phyloP scores from a whole-genome alignment of 2,113 vertebrate species.

The Megaceryle torquata region DNA sequence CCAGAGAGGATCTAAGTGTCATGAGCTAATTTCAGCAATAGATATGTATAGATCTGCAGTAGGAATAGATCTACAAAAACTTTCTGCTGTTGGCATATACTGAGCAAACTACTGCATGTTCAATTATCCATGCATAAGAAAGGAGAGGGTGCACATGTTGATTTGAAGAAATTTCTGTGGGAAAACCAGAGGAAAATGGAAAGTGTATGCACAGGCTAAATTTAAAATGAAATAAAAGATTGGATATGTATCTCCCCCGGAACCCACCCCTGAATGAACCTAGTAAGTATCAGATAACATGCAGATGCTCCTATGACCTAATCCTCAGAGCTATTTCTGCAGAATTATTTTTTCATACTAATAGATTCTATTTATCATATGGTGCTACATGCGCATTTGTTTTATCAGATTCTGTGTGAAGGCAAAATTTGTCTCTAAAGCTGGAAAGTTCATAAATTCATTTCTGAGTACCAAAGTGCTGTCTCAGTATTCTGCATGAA shows the following conservation, averaged over 20 bases:
- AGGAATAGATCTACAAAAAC: background rate
- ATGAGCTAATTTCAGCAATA: background rate
- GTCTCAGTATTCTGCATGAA: background rate
- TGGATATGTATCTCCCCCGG: background rate
- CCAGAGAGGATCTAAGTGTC: background rate
- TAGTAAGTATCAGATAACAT: constrained; percentile 8
- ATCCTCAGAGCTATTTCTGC: constrained; percentile 26
- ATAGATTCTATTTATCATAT: constrained; percentile 55
- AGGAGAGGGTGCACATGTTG: background rate
- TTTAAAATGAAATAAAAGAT: background rate
- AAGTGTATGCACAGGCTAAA: background rate
- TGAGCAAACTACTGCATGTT: background rate
- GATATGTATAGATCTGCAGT: background rate
- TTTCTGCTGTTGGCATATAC: background rate
- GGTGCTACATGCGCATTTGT: constrained; percentile 28
- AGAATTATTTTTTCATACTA: constrained; percentile 62
- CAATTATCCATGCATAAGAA: background rate
- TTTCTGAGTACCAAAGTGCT: background rate
- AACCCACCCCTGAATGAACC: background rate
- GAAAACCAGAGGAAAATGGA: background rate
- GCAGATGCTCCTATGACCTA: constrained; percentile 22
- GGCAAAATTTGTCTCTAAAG: constrained; percentile 37
- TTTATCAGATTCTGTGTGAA: constrained; percentile 28
- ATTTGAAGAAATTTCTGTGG: background rate
- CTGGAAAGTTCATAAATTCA: constrained; percentile 1